Conservation (phyloP, 2,113 vertebrate genomes). For the Petromus typicus region DNA sequence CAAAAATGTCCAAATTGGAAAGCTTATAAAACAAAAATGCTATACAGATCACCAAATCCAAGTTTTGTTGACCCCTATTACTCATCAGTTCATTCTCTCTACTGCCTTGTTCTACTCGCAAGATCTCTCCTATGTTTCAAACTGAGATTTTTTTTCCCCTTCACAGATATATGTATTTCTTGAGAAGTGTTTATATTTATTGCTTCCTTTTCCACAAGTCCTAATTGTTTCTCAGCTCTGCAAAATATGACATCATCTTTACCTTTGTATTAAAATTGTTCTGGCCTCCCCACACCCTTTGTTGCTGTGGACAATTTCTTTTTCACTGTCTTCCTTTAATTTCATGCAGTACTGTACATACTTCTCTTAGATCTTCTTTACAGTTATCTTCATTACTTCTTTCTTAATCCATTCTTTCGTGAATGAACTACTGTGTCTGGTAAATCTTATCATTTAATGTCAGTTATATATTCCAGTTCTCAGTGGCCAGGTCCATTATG, state of each 20-base stretch:
- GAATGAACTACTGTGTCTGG: neutral
- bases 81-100: neutral
- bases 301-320: neutral
- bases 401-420: neutral
- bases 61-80: neutral
- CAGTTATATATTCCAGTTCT: neutral
- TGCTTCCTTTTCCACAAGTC: neutral
- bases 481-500: neutral
- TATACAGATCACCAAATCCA: neutral
- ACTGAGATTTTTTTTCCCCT: neutral
- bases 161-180: neutral
- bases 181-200: neutral
- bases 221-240: neutral
- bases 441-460: neutral
- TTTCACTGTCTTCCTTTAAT: neutral
- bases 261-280: neutral
- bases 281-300: neutral
- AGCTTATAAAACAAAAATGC: constrained; percentile 17
- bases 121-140: neutral
- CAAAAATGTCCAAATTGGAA: constrained; percentile 20
- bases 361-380: neutral
- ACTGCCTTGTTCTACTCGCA: neutral
- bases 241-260: neutral
- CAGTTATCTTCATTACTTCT: neutral
- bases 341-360: neutral